Evolutionary conservation across 37 sponge, comb jelly and placozoan species (phyloP).

Genomic region (Spongilla lacustris): DNA sequence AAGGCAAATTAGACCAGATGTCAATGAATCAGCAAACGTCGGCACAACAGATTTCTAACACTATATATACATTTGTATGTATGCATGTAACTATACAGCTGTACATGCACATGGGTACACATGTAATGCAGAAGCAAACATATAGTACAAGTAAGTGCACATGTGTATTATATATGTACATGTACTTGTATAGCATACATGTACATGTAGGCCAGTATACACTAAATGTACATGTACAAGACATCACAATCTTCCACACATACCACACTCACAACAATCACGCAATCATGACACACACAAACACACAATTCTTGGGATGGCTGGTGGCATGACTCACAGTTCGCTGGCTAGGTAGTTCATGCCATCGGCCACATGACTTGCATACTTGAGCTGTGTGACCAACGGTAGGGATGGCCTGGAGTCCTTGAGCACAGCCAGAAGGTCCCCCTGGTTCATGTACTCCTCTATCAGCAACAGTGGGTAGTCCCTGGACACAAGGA

Average conservation of each 20-base stretch:
- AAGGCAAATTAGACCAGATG: background rate
- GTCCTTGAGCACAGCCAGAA: conserved; percentile 80
- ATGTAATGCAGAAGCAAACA: too few species aligned
- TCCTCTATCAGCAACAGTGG: conserved; percentile 78
- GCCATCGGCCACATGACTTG: conserved; percentile 78
- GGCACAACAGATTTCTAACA: too few species aligned
- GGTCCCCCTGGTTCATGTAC: conserved; percentile 87
- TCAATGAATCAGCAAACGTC: too few species aligned
- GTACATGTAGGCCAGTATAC: background rate
- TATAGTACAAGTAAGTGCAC: too few species aligned
- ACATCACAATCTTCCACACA: background rate
- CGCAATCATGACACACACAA: background rate
- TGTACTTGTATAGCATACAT: background rate
- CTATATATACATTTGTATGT: too few species aligned
- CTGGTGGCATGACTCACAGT: conserved; percentile 50
- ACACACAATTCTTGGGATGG: background rate
- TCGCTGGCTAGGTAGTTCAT: conserved; percentile 77
- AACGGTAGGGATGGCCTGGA: conserved; percentile 68
- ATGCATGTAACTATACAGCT: too few species aligned
- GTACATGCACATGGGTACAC: too few species aligned
- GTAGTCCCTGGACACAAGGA: conserved; percentile 57
- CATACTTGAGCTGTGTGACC: conserved; percentile 60
- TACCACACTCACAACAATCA: background rate
- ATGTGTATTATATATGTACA: too few species aligned
- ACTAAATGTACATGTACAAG: background rate